Percentiles rank a stretch among this genome's conserved stretches.
Conservation (phyloP, 2,113 vertebrate genomes). For the Scortum barcoo region DNA sequence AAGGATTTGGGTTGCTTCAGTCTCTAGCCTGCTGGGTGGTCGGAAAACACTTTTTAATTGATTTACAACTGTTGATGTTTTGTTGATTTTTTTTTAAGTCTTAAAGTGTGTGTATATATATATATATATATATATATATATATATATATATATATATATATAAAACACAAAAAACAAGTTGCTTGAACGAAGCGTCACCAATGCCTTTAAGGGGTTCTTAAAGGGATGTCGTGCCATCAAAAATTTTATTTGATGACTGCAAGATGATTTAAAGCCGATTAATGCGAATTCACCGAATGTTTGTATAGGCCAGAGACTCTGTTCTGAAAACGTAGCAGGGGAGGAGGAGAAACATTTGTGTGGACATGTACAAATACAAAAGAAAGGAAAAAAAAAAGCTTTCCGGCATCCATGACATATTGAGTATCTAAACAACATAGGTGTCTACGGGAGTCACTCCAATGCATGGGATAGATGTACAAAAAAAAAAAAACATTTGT, state of each 20-base stretch:
- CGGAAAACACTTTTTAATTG: slow-evolving; percentile 66
- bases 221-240: slow-evolving; percentile 77
- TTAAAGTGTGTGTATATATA: slow-evolving; percentile 48
- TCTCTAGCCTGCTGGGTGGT: slow-evolving; percentile 30
- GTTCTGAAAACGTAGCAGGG: slow-evolving; percentile 50
- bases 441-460: slow-evolving; percentile 73
- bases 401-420: slow-evolving; percentile 67
- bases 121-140: slow-evolving; percentile 41
- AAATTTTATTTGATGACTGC: slow-evolving; percentile 66
- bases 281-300: slow-evolving; percentile 76
- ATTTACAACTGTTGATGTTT: slow-evolving; percentile 55
- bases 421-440: slow-evolving; percentile 72
- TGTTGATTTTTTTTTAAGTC: slow-evolving; percentile 67
- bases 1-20: slow-evolving; percentile 34
- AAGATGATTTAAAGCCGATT: slow-evolving; percentile 46
- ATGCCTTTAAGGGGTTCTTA: slow-evolving; percentile 85
- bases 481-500: slow-evolving; percentile 76
- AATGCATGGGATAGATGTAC: slow-evolving; percentile 84
- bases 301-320: slow-evolving; percentile 71
- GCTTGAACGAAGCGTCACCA: slow-evolving; percentile 76
- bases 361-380: slow-evolving; percentile 65
- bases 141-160: slow-evolving; percentile 38
- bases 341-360: slow-evolving; percentile 60
- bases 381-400: slow-evolving; percentile 41
- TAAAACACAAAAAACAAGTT: slow-evolving; percentile 64